A percentile compares a stretch with the other conserved stretches of the same genome.
Conservation (phyloP, 2,888 invertebrate species). For the Athripsodes cinereus region DNA sequence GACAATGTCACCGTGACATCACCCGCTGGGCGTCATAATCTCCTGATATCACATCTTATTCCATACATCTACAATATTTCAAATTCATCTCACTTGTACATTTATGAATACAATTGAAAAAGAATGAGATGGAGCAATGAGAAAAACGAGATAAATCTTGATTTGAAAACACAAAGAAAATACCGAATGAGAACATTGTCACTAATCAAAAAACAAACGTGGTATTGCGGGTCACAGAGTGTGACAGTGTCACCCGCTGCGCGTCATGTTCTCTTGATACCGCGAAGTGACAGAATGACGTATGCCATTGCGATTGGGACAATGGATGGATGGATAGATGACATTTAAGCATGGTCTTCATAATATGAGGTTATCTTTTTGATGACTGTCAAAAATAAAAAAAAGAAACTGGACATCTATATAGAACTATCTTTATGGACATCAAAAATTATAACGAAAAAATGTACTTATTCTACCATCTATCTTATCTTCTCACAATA, state of each 20-base stretch:
- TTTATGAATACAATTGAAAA: background rate
- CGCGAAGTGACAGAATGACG: background rate
- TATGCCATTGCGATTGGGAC: background rate
- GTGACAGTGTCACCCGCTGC: background rate
- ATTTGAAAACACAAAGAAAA: background rate
- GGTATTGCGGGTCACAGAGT: background rate
- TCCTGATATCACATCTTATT: background rate
- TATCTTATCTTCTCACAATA: no score
- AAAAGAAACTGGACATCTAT: no score
- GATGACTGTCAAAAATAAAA: no score
- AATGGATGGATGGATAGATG: no score
- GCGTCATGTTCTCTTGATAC: background rate
- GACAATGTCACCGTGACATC: slow-evolving; percentile 1
- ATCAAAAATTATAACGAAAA: no score
- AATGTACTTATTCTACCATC: no score
- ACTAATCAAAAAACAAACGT: background rate
- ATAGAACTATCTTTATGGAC: no score
- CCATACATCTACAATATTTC: background rate
- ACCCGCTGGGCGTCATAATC: slow-evolving; percentile 2
- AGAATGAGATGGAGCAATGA: background rate
- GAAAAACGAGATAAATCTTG: background rate
- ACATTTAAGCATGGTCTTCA: no score
- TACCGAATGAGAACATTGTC: slow-evolving; percentile 1
- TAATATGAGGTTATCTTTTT: no score
- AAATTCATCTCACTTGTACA: background rate